Conservation (phyloP, 2,888 invertebrate species). For the Amitus sp. region DNA sequence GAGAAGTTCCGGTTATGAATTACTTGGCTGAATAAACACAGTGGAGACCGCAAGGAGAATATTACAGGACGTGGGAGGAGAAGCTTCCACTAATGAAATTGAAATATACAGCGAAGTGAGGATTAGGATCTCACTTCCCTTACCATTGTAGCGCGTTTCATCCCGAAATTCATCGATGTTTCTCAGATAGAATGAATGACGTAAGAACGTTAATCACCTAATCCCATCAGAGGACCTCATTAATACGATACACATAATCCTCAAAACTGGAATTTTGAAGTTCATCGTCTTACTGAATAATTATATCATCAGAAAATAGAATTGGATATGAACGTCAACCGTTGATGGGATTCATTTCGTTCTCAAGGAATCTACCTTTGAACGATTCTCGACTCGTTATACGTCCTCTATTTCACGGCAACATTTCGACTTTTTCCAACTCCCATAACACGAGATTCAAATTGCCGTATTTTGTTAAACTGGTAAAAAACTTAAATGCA, state of each 20-base stretch:
- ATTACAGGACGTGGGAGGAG: conserved; percentile 41
- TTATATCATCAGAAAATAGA: no score
- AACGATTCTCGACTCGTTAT: no score
- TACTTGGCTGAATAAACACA: conserved; percentile 63
- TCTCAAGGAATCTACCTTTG: no score
- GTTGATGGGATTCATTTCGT: no score
- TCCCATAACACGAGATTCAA: conserved; percentile 12
- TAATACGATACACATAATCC: background rate
- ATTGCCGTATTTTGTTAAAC: conserved; percentile 18
- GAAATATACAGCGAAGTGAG: conserved; percentile 59
- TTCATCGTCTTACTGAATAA: background rate
- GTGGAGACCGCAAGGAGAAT: conserved; percentile 44
- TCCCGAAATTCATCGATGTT: conserved; percentile 18
- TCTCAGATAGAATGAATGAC: background rate
- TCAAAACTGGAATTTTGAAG: background rate
- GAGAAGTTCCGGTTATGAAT: conserved; percentile 65
- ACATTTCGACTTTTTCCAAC: background rate
- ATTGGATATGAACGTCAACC: background rate
- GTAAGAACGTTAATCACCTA: conserved; percentile 1
- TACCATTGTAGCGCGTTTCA: conserved; percentile 14
- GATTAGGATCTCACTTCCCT: conserved; percentile 47
- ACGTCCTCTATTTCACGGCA: no score
- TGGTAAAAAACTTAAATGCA: conserved; percentile 49
- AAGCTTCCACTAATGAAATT: conserved; percentile 61
- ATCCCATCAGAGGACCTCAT: background rate